phyloP scores from a whole-genome alignment of 2,113 vertebrate species.

The Chaetops frenatus region DNA sequence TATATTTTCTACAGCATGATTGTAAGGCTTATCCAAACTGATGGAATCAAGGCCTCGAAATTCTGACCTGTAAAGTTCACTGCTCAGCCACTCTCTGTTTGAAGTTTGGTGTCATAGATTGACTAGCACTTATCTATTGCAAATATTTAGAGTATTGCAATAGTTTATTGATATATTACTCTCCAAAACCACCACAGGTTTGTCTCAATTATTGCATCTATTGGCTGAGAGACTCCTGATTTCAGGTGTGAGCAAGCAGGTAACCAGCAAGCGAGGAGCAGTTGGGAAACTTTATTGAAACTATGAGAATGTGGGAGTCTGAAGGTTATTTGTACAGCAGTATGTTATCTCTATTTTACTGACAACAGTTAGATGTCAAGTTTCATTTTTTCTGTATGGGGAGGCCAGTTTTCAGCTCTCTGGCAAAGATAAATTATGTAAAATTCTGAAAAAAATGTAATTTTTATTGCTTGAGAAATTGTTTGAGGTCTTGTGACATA shows the following conservation, averaged over 20 bases:
- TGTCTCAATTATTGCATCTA: background rate
- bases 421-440: background rate
- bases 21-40: background rate
- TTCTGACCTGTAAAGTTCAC: background rate
- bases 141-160: background rate
- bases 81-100: background rate
- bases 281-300: background rate
- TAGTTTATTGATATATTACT: background rate
- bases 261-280: background rate
- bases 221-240: background rate
- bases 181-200: background rate
- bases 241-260: background rate
- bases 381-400: background rate
- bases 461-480: background rate
- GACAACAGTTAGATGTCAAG: background rate
- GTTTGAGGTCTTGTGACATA: background rate
- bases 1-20: background rate
- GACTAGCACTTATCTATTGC: background rate
- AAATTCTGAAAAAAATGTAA: background rate
- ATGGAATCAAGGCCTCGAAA: background rate
- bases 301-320: background rate
- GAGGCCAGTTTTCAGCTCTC: background rate
- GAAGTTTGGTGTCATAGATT: background rate
- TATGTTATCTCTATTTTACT: background rate
- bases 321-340: background rate